Percentiles rank a stretch among this genome's conserved stretches.
phyloP scores from a whole-genome alignment of 92 coral and sea anemone species.

The Porites divaricata region DNA sequence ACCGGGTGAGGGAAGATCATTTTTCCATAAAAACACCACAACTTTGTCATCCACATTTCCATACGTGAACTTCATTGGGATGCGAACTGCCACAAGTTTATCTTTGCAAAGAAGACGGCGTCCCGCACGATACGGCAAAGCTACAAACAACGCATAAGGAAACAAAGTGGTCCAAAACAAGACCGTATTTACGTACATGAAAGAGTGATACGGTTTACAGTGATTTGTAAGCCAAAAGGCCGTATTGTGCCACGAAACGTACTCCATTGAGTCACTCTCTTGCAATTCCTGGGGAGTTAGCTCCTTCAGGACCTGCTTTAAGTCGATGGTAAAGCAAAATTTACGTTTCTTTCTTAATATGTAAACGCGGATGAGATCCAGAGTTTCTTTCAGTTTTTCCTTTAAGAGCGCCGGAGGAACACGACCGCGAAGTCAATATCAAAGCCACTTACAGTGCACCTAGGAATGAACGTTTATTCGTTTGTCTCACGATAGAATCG shows the following conservation, averaged over 20 bases:
- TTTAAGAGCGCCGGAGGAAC: no score
- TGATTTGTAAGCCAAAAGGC: slow-evolving; percentile 48
- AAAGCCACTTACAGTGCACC: no score
- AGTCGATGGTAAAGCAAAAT: not conserved
- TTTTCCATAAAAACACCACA: slow-evolving; percentile 23
- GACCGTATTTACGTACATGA: slow-evolving; percentile 34
- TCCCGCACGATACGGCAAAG: slow-evolving; percentile 33
- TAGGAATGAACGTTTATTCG: no score
- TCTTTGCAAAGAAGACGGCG: slow-evolving; percentile 32
- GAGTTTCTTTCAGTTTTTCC: no score
- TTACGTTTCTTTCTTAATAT: no score
- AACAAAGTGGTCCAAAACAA: slow-evolving; percentile 37
- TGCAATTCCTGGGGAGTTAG: slow-evolving; percentile 23
- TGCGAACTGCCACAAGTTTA: not conserved
- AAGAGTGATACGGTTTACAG: slow-evolving; percentile 37
- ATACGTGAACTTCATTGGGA: slow-evolving; percentile 17
- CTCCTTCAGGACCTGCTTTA: slow-evolving; percentile 14
- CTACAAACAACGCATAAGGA: slow-evolving; percentile 28
- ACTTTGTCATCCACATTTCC: slow-evolving; percentile 10
- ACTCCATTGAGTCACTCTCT: slow-evolving; percentile 11
- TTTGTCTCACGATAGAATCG: no score
- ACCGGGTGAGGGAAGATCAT: slow-evolving; percentile 23
- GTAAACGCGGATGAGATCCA: no score
- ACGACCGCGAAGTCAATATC: no score
- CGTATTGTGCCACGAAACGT: slow-evolving; percentile 40